phyloP scores from a whole-genome alignment of 2,888 invertebrate genomes.

The Lottia gigantea region DNA sequence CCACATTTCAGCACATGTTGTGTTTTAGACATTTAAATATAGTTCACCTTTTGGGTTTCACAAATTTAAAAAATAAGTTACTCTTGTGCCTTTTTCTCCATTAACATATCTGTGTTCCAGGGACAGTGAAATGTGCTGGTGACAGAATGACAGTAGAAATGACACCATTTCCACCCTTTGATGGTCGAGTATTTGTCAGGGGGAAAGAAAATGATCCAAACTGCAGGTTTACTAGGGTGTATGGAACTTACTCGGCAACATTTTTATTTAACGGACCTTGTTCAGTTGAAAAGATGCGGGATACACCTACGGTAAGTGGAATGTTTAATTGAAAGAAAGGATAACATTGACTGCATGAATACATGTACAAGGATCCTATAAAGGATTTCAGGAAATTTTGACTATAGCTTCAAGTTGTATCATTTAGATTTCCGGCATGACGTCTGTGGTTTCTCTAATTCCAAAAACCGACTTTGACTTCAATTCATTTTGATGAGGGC shows the following conservation, averaged over 20 bases:
- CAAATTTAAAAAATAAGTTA: too few species aligned
- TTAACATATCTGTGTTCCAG: conserved; percentile 2
- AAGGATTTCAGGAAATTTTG: too few species aligned
- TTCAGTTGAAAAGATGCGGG: not conserved
- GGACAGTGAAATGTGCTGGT: conserved; percentile 11
- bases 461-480: too few species aligned
- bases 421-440: not conserved
- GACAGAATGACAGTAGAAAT: conserved; percentile 11
- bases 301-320: conserved; percentile 8
- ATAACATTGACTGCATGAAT: too few species aligned
- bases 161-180: conserved; percentile 10
- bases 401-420: not conserved
- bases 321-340: not conserved
- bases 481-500: too few species aligned
- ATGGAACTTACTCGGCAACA: not conserved
- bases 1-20: too few species aligned
- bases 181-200: conserved; percentile 7
- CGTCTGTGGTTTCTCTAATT: too few species aligned
- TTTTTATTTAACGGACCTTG: not conserved
- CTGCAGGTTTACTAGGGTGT: not conserved
- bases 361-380: too few species aligned
- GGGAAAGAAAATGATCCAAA: not conserved
- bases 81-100: too few species aligned
- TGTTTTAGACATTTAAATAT: not conserved
- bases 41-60: not conserved